Percentiles rank a stretch among this genome's conserved stretches.
phyloP scores from a whole-genome alignment of 2,797 vertebrate species.

The Halcyon leucocephala region DNA sequence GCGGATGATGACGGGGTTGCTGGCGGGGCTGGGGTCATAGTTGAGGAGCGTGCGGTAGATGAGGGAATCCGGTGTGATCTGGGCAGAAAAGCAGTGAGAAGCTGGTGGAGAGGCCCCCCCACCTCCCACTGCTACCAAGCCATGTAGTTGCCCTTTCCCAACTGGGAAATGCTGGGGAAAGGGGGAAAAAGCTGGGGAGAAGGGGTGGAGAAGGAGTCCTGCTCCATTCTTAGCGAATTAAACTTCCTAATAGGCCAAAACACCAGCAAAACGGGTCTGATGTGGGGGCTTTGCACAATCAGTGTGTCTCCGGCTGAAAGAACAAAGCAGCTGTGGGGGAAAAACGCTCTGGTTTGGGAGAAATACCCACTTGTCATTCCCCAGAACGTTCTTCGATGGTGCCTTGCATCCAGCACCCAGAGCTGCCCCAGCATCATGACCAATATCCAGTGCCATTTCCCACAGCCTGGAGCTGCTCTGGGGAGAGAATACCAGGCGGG shows the following conservation, averaged over 20 bases:
- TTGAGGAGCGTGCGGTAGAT: constrained; percentile 72
- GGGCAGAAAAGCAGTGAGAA: background rate
- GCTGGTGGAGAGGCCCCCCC: accelerated
- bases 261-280: accelerated
- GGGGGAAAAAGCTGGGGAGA: accelerated
- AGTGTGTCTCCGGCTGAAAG: accelerated
- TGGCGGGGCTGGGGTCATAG: constrained; percentile 2
- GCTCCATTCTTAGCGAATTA: accelerated
- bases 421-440: accelerated
- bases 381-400: accelerated
- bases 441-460: accelerated
- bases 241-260: background rate
- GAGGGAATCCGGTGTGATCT: constrained; percentile 64
- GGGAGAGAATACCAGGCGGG: accelerated
- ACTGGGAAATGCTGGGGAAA: background rate
- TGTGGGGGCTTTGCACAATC: accelerated
- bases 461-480: background rate
- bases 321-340: background rate
- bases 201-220: background rate
- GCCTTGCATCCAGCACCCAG: background rate
- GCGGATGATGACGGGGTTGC: constrained; percentile 36
- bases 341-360: accelerated
- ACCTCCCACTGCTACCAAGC: background rate
- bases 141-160: accelerated
- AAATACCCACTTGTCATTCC: accelerated